Percentiles rank a stretch among this genome's conserved stretches.
phyloP scores from a whole-genome alignment of 1,140 invertebrate species.

The Conopomorpha cramerella region DNA sequence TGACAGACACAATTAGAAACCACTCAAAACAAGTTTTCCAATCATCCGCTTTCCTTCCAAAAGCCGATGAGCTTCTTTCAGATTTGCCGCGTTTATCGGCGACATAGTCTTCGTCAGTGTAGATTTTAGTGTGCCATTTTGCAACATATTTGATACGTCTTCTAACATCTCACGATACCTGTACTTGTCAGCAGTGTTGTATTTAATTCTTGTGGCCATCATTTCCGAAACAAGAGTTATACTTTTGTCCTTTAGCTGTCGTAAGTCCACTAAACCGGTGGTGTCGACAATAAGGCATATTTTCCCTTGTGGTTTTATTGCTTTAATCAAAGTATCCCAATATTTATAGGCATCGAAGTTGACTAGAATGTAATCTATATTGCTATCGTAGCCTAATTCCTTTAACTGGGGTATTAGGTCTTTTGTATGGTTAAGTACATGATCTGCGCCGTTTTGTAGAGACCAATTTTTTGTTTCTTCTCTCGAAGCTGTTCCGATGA shows the following conservation, averaged over 20 bases:
- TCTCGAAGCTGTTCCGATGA: constrained; percentile 43
- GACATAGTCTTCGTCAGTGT: constrained; percentile 30
- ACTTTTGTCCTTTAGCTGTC: constrained; percentile 39
- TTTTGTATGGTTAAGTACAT: constrained; percentile 33
- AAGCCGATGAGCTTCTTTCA: constrained; percentile 29
- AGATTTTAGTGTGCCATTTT: constrained; percentile 22
- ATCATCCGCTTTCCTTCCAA: constrained; percentile 26
- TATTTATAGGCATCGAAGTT: constrained; percentile 46
- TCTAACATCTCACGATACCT: constrained; percentile 32
- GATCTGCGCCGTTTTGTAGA: constrained; percentile 20
- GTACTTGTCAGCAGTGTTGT: constrained; percentile 32
- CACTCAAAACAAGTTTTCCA: constrained; percentile 34
- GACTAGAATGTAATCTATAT: constrained; percentile 38
- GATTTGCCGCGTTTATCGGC: constrained; percentile 37
- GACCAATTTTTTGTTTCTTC: constrained; percentile 27
- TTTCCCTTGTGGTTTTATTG: constrained; percentile 36
- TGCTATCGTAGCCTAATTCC: constrained; percentile 17
- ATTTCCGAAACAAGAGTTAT: constrained; percentile 39
- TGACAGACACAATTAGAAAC: constrained; percentile 18
- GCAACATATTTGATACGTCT: constrained; percentile 32
- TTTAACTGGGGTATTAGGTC: constrained; percentile 32
- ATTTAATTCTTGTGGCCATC: constrained; percentile 39
- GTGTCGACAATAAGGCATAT: constrained; percentile 43
- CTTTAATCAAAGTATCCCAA: constrained; percentile 36
- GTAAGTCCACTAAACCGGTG: constrained; percentile 32